Evolutionary conservation across 2,888 invertebrate genomes (phyloP).

Genomic region (Aphodius sticticus): DNA sequence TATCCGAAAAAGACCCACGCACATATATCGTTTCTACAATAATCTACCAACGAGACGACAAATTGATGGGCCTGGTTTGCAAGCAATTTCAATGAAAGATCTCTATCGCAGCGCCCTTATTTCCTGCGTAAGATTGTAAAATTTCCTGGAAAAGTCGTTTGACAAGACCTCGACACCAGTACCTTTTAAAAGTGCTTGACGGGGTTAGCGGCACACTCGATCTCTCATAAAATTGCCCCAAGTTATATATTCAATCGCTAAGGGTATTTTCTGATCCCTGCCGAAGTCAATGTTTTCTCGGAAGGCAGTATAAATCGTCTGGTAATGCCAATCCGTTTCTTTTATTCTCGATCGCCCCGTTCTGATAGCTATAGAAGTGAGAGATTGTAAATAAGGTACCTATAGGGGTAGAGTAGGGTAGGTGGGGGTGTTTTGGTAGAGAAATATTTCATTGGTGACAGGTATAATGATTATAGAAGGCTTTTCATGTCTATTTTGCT

Average conservation of each 20-base stretch:
- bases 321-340: not conserved
- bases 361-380: not conserved
- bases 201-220: not conserved
- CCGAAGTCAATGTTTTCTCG: not conserved
- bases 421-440: not conserved
- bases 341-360: not conserved
- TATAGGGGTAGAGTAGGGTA: not conserved
- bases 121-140: not conserved
- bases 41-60: not conserved
- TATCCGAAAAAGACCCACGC: not conserved
- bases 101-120: not conserved
- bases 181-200: not conserved
- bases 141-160: not conserved
- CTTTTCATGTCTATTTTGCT: not conserved
- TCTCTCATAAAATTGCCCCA: not conserved
- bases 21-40: not conserved
- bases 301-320: not conserved
- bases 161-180: not conserved
- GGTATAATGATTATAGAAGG: not conserved
- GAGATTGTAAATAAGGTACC: not conserved
- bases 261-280: not conserved
- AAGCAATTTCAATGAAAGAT: not conserved
- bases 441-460: not conserved
- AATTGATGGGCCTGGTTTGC: not conserved
- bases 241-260: not conserved